Evolutionary conservation across 2,797 vertebrate species (phyloP).

Genomic region (Chromis chromis): DNA sequence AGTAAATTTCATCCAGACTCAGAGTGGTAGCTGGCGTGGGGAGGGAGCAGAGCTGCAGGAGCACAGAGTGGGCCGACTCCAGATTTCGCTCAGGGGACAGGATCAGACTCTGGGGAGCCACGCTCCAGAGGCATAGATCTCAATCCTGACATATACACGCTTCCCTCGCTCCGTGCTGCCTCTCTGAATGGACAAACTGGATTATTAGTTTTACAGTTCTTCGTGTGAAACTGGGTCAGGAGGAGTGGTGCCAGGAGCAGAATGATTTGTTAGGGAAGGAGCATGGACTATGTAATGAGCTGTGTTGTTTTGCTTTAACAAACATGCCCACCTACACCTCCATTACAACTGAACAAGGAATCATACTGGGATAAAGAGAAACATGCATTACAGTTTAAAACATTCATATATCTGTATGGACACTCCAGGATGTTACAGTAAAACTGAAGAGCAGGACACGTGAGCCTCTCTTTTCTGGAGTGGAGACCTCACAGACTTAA

Average conservation of each 20-base stretch:
- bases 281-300: slow-evolving; percentile 11
- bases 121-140: slow-evolving; percentile 21
- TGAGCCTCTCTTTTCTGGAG: no score
- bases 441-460: neutral
- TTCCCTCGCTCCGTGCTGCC: neutral
- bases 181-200: slow-evolving; percentile 32
- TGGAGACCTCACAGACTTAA: neutral
- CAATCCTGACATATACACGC: slow-evolving; percentile 12
- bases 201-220: slow-evolving; percentile 35
- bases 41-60: slow-evolving; percentile 3
- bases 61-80: slow-evolving; percentile 10
- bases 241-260: slow-evolving; percentile 4
- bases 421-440: neutral
- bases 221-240: slow-evolving; percentile 49
- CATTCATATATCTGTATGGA: neutral
- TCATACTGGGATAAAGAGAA: slow-evolving; percentile 5
- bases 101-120: slow-evolving; percentile 24
- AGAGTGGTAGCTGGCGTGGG: neutral
- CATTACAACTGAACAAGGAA: slow-evolving; percentile 12
- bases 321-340: neutral
- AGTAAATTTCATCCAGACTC: slow-evolving; percentile 34
- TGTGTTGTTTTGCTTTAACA: slow-evolving; percentile 1
- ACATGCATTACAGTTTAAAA: neutral
- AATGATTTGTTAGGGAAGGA: slow-evolving; percentile 20
- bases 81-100: slow-evolving; percentile 28